Base-by-base conservation (phyloP, 2,797 vertebrate species). In the Myotis myotis region DNA sequence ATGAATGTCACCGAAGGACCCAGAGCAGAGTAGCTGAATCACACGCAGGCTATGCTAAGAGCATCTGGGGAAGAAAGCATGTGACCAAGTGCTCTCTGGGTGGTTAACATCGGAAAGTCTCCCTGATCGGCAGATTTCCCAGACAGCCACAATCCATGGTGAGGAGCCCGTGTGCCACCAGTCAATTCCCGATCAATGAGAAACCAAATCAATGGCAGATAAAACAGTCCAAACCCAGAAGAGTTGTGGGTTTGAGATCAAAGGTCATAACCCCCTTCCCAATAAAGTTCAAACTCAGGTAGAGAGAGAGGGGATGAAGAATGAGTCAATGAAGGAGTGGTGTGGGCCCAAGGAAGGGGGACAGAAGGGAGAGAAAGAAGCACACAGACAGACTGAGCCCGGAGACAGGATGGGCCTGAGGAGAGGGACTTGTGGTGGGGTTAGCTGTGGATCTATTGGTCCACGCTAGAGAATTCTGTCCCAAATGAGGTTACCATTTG, bases 61-160 rank as follows among this genome's bases (percentile, higher is more conserved):
- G 78, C 81, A 66, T 36, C 70, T 17, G n/a, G 49, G 78, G 96
- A 96, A 95, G 79, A 75, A 95, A 96, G n/a, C 86, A 92, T 75
- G 78, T 95, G 95, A 97, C 93, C 95, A 82, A 20, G 16, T 2
- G 90, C 89, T 97, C 95, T 79, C 60, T 28, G 82, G 92, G 90
- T 91, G 95, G 97, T 96, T 98, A 91, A 87, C 28, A 30, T 71
- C 83, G 57, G 95, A 96, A 96, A 96, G 95, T 87, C 71, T 82
- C 15, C 78, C 81, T 49, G 89, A 94, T 98, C 97, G 98, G 98
- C 97, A 97, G 76, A 93, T 96, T 98, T 97, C 89, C 91, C 84
- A 93, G 96, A 97, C 91, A 94, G 55, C 88, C n/a, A 25, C 0
- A 0, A 96, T 94, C 91, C 75, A 74, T 86, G 92, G 55, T 55